Percentiles rank a stretch among this genome's conserved stretches.
Conservation (phyloP, 2,113 vertebrate species). For the Heterochromis multidens region DNA sequence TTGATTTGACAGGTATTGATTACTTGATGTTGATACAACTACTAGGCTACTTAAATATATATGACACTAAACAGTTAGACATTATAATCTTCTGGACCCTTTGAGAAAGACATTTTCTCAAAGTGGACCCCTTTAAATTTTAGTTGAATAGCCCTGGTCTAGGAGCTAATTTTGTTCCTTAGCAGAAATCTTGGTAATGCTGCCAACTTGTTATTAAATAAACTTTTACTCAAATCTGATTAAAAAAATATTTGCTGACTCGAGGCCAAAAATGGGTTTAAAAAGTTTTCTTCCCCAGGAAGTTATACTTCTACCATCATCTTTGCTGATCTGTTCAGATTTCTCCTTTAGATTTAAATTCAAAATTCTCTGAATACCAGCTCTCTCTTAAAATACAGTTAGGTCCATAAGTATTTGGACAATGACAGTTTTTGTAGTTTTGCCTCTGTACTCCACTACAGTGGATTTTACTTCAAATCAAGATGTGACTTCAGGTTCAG, state of each 20-base stretch:
- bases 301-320: too few relatives aligned
- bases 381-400: neutral
- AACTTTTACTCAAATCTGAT: neutral
- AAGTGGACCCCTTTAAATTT: too few relatives aligned
- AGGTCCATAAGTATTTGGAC: neutral
- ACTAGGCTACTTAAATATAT: too few relatives aligned
- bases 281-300: accelerated
- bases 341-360: neutral
- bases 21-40: too few relatives aligned
- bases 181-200: neutral
- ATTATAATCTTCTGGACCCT: too few relatives aligned
- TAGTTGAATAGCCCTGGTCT: too few relatives aligned
- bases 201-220: too few relatives aligned
- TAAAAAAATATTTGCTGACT: neutral
- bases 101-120: too few relatives aligned
- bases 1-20: too few relatives aligned
- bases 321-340: neutral
- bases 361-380: neutral
- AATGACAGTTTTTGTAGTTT: neutral
- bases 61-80: too few relatives aligned
- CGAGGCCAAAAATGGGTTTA: neutral
- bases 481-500: too few relatives aligned
- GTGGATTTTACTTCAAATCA: too few relatives aligned
- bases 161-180: accelerated
- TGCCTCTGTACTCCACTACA: neutral